Conservation (phyloP, 1,140 invertebrate genomes). For the Drosophila setifemur region DNA sequence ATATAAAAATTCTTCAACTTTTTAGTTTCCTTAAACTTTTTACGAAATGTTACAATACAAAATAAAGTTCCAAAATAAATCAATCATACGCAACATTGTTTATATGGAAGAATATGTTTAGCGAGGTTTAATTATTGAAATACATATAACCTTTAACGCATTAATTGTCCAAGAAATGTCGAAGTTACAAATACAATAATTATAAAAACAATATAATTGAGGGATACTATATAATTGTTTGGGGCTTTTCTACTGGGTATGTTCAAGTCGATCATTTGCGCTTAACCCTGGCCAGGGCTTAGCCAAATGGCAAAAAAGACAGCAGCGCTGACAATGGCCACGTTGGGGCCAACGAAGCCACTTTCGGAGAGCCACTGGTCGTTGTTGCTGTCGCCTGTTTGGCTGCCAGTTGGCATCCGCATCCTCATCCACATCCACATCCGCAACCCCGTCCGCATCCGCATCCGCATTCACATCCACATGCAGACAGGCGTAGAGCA, state of each 20-base stretch:
- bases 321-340: constrained; percentile 47
- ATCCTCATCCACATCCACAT: constrained; percentile 29
- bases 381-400: constrained; percentile 28
- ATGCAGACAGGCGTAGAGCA: constrained; percentile 32
- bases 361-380: constrained; percentile 38
- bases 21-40: no score
- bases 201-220: no score
- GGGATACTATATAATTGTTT: no score
- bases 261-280: background rate
- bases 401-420: constrained; percentile 49
- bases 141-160: no score
- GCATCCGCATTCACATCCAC: constrained; percentile 7
- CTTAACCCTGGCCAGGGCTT: constrained; percentile 31
- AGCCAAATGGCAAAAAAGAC: constrained; percentile 29
- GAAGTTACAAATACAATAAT: no score
- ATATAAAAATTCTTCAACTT: no score
- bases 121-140: no score
- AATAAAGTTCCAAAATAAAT: no score
- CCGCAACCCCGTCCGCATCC: constrained; percentile 35
- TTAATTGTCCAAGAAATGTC: no score
- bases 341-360: constrained; percentile 41
- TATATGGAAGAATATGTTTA: no score
- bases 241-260: constrained; percentile 15
- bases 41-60: no score
- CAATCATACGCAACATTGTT: no score